phyloP scores from a whole-genome alignment of 2,113 vertebrate species.

The Balaenoptera acutorostrata region DNA sequence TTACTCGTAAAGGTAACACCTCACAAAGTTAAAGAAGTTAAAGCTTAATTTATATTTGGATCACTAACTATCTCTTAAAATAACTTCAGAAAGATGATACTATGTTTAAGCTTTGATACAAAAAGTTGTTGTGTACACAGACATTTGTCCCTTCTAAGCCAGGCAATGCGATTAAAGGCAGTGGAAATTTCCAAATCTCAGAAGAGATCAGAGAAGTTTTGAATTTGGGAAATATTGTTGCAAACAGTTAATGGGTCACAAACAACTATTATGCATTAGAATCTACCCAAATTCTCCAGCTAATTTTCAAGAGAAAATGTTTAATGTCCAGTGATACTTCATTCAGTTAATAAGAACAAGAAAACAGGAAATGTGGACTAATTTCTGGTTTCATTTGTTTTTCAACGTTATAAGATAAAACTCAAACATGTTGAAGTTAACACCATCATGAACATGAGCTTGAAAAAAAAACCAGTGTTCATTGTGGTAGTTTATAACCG shows the following conservation, averaged over 20 bases:
- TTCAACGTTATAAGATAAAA: neutral
- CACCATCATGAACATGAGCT: neutral
- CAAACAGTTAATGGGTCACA: neutral
- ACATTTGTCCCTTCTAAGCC: neutral
- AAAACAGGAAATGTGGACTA: neutral
- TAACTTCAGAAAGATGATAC: neutral
- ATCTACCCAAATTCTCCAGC: neutral
- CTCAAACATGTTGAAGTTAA: neutral
- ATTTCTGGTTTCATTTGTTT: neutral
- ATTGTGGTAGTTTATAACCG: neutral
- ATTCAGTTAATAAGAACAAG: neutral
- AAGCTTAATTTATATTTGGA: slow-evolving; percentile 6
- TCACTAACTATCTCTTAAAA: neutral
- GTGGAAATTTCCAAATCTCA: neutral
- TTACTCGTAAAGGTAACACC: neutral
- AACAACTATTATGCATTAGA: neutral
- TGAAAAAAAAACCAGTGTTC: neutral
- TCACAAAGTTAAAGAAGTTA: neutral
- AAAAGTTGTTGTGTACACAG: neutral
- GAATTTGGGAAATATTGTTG: neutral
- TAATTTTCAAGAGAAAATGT: neutral
- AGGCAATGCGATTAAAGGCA: neutral
- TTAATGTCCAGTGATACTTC: neutral
- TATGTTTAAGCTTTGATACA: neutral
- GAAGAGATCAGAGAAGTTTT: neutral